A percentile compares a stretch with the other conserved stretches of the same genome.
Evolutionary conservation across 1,140 invertebrate species (phyloP).

Genomic region (Diabrotica virgifera): DNA sequence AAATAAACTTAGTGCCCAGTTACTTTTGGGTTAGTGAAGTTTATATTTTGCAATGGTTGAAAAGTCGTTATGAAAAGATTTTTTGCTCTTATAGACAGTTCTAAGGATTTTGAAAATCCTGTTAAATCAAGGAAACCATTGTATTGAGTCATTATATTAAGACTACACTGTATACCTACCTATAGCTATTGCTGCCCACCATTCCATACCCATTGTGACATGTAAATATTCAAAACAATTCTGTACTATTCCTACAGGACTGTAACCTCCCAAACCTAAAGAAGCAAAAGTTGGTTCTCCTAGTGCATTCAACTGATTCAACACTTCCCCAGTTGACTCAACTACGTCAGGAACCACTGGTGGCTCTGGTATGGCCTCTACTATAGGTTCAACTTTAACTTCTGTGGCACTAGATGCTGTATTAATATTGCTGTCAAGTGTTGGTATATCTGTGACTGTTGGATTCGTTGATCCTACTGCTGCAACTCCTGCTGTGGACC

Average conservation of each 20-base stretch:
- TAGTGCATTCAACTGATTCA: conserved; percentile 52
- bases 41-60: too few species aligned
- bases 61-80: too few species aligned
- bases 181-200: conserved; percentile 83
- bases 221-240: conserved; percentile 79
- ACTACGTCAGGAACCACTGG: conserved; percentile 53
- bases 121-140: too few species aligned
- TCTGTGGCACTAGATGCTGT: not conserved
- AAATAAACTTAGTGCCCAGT: too few species aligned
- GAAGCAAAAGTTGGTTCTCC: conserved; percentile 77
- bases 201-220: conserved; percentile 72
- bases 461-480: not conserved
- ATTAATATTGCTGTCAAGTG: not conserved
- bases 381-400: not conserved
- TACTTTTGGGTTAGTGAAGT: too few species aligned
- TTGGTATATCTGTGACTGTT: not conserved
- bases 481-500: conserved; percentile 8
- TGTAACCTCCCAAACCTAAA: conserved; percentile 75
- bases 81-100: too few species aligned
- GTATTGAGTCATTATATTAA: too few species aligned
- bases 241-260: conserved; percentile 77
- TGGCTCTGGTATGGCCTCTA: conserved; percentile 35
- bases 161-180: too few species aligned
- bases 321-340: conserved; percentile 45
- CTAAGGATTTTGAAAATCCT: too few species aligned